phyloP scores from a whole-genome alignment of 2,113 vertebrate genomes.

The Pollimyrus isidori region DNA sequence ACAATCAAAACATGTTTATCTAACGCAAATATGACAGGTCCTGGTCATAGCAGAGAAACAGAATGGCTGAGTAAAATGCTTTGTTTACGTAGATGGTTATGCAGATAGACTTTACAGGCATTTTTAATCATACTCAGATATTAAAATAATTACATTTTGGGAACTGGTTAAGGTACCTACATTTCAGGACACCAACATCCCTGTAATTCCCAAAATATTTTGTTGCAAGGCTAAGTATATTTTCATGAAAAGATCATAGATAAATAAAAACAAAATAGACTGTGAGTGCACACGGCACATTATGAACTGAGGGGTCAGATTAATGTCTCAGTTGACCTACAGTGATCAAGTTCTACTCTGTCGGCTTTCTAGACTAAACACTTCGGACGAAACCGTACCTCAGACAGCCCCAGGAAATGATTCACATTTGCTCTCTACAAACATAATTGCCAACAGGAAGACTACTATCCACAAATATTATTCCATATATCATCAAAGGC shows the following conservation, averaged over 20 bases:
- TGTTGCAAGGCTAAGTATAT: not conserved
- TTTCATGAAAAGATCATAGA: not conserved
- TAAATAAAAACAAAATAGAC: not conserved
- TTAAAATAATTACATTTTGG: not conserved
- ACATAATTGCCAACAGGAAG: constrained; percentile 42
- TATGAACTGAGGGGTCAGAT: not conserved
- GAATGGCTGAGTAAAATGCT: not conserved
- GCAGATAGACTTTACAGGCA: not conserved
- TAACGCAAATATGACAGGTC: not conserved
- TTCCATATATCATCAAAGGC: constrained; percentile 25
- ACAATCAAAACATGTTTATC: not conserved
- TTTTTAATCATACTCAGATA: not conserved
- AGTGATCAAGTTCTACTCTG: constrained; percentile 43
- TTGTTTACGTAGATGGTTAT: not conserved
- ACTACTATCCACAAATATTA: constrained; percentile 31
- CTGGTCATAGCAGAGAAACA: not conserved
- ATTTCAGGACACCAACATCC: not conserved
- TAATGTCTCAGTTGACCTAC: constrained; percentile 35
- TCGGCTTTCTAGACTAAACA: constrained; percentile 55
- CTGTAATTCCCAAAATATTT: not conserved
- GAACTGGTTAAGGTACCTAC: not conserved
- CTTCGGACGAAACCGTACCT: constrained; percentile 39
- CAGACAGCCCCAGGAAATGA: constrained; percentile 52
- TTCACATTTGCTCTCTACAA: constrained; percentile 44
- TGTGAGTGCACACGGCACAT: not conserved